Evolutionary conservation across 2,888 invertebrate genomes (phyloP).

Genomic region (Beris chalybata): DNA sequence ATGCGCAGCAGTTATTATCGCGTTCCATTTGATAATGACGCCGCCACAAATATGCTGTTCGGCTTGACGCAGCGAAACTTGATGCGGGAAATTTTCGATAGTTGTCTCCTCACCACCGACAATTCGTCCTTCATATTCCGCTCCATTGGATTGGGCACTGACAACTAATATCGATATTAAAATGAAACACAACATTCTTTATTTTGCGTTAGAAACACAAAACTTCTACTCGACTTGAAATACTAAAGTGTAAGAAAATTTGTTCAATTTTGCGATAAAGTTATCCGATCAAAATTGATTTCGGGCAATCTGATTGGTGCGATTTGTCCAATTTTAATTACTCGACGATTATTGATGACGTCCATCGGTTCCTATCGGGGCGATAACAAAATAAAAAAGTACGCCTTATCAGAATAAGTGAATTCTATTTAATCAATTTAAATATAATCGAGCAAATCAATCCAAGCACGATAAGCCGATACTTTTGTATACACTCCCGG

Average conservation of each 20-base stretch:
- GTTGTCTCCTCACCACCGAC: slow-evolving; percentile 30
- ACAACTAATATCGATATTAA: not conserved
- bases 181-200: not conserved
- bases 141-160: not conserved
- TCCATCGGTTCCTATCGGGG: no score
- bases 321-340: no score
- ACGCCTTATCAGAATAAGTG: no score
- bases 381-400: no score
- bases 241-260: no score
- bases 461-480: not conserved
- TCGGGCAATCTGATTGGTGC: no score
- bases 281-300: no score
- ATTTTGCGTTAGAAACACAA: not conserved
- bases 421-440: no score
- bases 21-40: slow-evolving; percentile 56
- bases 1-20: slow-evolving; percentile 61
- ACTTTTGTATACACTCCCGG: not conserved
- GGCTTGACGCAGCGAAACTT: slow-evolving; percentile 37
- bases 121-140: slow-evolving; percentile 12
- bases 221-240: not conserved
- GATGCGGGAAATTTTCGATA: slow-evolving; percentile 25
- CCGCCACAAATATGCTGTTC: slow-evolving; percentile 59
- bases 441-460: not conserved
- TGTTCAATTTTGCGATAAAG: no score
- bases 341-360: no score